Base-by-base conservation (phyloP, 2,888 invertebrate genomes). In the Melanostoma scalare region DNA sequence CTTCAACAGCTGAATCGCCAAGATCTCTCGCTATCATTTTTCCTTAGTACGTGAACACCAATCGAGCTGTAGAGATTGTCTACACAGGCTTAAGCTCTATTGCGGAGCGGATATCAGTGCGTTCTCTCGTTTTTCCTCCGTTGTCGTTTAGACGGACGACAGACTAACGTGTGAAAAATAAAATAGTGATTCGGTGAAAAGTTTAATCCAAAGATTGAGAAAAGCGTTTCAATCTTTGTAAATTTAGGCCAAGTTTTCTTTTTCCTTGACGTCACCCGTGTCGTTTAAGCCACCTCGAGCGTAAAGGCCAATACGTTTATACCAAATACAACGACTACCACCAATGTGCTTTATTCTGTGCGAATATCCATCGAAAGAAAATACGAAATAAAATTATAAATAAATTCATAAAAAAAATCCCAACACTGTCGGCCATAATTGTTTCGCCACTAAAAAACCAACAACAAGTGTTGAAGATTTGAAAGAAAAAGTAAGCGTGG, bases 181-280 rank as follows among this genome's bases (percentile, higher is more conserved):
- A 20, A 20, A 20, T 20, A 20, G 20, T 20, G 20, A 20, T 20
- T 20, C 1, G 20, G 20, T 20, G 20, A 20, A 20, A 20, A 20
- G 1, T 20, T 20, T 20, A 20, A 20, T 20, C 20, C 20, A 20
- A 20, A 20, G 20, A 35, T 48, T 38, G 5, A 5, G 30, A 48
- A 63, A 48, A 63, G 46, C 8, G n/a, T 9, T 1, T 0, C 0
- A 20, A 36, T 10, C 20, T 20, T 20, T 20, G 20, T 0, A 20
- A 20, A 3, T 42, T n/a, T 9, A 6, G 8, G 31, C 44, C 52
- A 31, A 31, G 46, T 77, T 77, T 73, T 73, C 74, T 74, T 58
- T 89, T 87, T 88, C 87, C 89, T 89, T 89, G 89, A 89, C 89
- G 89, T 89, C 89, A 89, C 85, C 81, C 36, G 36, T 30, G 3